Conservation (phyloP, 1,140 invertebrate species). For the Lasioglossum baleicum region DNA sequence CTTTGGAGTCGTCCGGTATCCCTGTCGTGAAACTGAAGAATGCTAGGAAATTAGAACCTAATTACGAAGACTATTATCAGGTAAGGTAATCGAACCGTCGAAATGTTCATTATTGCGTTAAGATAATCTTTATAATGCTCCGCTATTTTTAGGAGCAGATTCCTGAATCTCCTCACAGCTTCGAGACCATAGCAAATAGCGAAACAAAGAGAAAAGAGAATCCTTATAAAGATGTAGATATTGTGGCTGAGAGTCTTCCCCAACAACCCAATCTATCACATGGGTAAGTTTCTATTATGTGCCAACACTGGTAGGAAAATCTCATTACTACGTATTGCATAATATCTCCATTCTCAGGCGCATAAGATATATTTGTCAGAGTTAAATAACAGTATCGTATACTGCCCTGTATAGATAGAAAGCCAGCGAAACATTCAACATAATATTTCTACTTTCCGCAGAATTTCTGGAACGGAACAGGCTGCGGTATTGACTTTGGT, state of each 20-base stretch:
- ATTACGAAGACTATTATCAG: constrained; percentile 42
- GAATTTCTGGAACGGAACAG: constrained; percentile 84
- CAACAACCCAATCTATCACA: constrained; percentile 74
- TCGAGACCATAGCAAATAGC: constrained; percentile 37
- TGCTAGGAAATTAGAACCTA: constrained; percentile 36
- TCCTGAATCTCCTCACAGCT: constrained; percentile 39
- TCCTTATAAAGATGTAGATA: constrained; percentile 56
- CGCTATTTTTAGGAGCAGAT: constrained; percentile 58
- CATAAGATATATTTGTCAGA: neutral
- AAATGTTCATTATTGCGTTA: neutral
- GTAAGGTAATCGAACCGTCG: constrained; percentile 24
- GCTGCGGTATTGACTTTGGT: constrained; percentile 83
- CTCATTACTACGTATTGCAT: neutral
- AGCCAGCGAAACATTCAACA: neutral
- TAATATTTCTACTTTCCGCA: constrained; percentile 73
- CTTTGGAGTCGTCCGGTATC: constrained; percentile 30
- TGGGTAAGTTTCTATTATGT: constrained; percentile 64
- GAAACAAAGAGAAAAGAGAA: constrained; percentile 31
- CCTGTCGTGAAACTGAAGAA: constrained; percentile 24
- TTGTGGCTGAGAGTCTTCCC: constrained; percentile 67
- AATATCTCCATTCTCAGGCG: neutral
- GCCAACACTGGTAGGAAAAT: neutral
- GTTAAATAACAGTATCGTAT: neutral
- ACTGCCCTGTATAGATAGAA: neutral
- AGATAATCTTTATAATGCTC: neutral